Percentiles rank a stretch among this genome's conserved stretches.
phyloP scores from a whole-genome alignment of 2,888 invertebrate genomes.

The Ophion obscuratus region DNA sequence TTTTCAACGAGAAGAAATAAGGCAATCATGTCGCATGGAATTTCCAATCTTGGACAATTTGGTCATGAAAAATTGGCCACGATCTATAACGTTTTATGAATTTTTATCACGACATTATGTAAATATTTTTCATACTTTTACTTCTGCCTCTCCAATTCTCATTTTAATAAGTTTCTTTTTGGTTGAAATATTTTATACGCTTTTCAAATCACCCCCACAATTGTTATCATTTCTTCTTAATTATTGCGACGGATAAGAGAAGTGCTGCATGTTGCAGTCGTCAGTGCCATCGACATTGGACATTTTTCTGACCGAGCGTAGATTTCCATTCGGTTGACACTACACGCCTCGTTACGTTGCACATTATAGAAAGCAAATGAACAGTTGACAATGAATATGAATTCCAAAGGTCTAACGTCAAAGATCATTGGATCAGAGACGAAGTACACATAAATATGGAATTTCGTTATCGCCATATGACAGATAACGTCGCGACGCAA shows the following conservation, averaged over 20 bases:
- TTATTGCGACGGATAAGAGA: too few species aligned
- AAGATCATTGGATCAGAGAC: slow-evolving; percentile 23
- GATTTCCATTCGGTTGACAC: neutral
- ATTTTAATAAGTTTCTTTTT: neutral
- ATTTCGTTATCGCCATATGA: slow-evolving; percentile 18
- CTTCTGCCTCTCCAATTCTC: neutral
- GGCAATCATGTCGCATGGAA: too few species aligned
- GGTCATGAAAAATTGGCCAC: too few species aligned
- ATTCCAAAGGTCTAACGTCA: slow-evolving; percentile 18
- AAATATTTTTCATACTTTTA: neutral
- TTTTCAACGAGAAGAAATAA: too few species aligned
- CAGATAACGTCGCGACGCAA: slow-evolving; percentile 6
- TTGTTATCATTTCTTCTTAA: too few species aligned
- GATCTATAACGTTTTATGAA: too few species aligned
- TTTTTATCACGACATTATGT: neutral
- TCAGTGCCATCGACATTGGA: neutral
- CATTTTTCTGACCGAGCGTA: neutral
- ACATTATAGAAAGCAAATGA: neutral
- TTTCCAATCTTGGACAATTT: too few species aligned
- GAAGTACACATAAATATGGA: slow-evolving; percentile 24
- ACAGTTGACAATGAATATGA: slow-evolving; percentile 1
- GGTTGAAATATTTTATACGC: too few species aligned
- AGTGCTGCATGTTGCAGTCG: too few species aligned
- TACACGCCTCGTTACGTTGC: too few species aligned
- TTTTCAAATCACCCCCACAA: too few species aligned